Conservation (phyloP, 2,797 vertebrate genomes). For the Monodelphis domestica region DNA sequence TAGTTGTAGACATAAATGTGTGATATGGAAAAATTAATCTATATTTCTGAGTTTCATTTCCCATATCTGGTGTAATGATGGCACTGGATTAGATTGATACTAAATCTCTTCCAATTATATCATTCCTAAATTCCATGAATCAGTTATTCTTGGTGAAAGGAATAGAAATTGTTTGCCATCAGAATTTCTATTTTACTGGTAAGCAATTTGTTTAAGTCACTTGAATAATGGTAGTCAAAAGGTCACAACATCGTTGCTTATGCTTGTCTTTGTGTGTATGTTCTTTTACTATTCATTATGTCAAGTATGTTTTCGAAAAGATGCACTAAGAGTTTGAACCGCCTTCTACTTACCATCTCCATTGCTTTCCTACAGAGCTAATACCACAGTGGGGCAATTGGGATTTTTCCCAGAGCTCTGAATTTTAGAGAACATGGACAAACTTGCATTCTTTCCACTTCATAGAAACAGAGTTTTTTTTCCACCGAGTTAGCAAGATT, state of each 20-base stretch:
- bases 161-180: conserved; percentile 2
- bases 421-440: neutral
- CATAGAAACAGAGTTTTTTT: neutral
- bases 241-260: neutral
- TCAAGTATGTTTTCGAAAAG: neutral
- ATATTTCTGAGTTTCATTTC: neutral
- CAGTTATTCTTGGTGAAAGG: conserved; percentile 3
- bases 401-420: neutral
- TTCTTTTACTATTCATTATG: neutral
- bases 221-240: conserved; percentile 24
- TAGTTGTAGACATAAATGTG: neutral
- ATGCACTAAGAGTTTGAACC: neutral
- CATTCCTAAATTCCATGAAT: neutral
- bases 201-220: conserved; percentile 41
- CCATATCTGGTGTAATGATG: neutral
- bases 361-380: neutral
- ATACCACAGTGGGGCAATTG: neutral
- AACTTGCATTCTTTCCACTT: neutral
- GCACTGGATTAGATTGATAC: neutral
- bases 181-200: neutral
- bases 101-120: neutral
- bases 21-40: neutral
- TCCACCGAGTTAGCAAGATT: neutral
- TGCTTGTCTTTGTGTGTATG: conserved; percentile 29
- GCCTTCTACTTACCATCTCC: conserved; percentile 14